Percentiles rank a stretch among this genome's conserved stretches.
phyloP scores from a whole-genome alignment of 2,888 invertebrate genomes.

The Polydrusus cervinus region DNA sequence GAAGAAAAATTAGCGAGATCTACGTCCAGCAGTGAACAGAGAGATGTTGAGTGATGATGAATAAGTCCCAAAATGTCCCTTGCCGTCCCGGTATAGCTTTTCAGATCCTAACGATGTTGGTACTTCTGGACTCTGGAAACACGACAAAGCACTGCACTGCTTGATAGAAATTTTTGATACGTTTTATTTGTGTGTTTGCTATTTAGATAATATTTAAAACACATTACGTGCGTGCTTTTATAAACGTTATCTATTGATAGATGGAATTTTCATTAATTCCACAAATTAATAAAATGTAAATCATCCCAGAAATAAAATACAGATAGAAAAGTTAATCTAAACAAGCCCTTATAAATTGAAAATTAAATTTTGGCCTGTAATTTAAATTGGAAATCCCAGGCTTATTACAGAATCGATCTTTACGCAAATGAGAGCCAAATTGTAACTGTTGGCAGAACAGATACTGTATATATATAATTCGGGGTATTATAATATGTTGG shows the following conservation, averaged over 20 bases:
- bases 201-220: too few relatives aligned
- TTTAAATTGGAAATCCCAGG: constrained; percentile 23
- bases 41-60: too few relatives aligned
- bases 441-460: background rate
- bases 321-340: constrained; percentile 20
- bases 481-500: background rate
- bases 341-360: constrained; percentile 19
- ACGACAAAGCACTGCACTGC: too few relatives aligned
- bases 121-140: too few relatives aligned
- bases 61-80: too few relatives aligned
- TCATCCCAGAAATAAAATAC: constrained; percentile 7
- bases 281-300: constrained; percentile 14
- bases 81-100: too few relatives aligned
- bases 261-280: constrained; percentile 2
- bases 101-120: too few relatives aligned
- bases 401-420: constrained; percentile 22
- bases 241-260: background rate
- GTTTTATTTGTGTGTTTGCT: too few relatives aligned
- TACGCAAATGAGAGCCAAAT: constrained; percentile 14
- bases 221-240: background rate
- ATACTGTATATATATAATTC: background rate
- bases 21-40: too few relatives aligned
- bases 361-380: constrained; percentile 22
- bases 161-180: too few relatives aligned
- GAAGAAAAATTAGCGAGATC: too few relatives aligned